Evolutionary conservation across 2,113 vertebrate species (phyloP), one percentile per base, ranked within the genome.

Genomic region (Nycticorax nycticorax): DNA sequence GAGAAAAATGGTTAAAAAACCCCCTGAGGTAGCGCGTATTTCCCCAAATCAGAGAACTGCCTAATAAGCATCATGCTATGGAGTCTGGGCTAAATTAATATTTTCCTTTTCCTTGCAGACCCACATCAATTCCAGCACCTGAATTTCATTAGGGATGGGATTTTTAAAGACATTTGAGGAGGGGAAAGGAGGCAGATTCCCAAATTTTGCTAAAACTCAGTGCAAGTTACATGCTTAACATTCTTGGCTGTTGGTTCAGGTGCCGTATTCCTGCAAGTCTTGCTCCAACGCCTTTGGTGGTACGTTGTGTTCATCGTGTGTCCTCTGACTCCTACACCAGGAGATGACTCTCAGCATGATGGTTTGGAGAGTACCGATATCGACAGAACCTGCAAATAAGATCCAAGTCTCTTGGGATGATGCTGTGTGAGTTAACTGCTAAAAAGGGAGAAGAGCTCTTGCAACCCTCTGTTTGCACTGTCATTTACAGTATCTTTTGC

Each of bases 301-400:
- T 13, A 23, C 2, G 0, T 18, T 32, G 14, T 26, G 32, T 19
- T 53, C 14, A 4, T 8, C 1, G 0, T 3, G 9, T 37, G 19
- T 32, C 41, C 22, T 55, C 74, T 37, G 11, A 11, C 5, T 27
- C 33, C 60, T 24, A 1, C 0, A 0, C 45, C 11, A 9, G 50
- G 33, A 72, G 24, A 32, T 1, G 3, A 5, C 5, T 47, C 62
- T n/a, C 5, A 6, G 55, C 1, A 1, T 1, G 9, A 6, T 37
- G 28, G 10, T 56, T 80, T 66, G 52, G 76, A 21, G 26, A 35
- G 4, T 24, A 12, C 15, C 2, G 5, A 0, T 35, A 39, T 24
- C 0, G 4, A 17, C 37, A 57, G 33, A 35, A 27, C 18, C 32
- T 21, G 24, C 35, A n/a, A 41, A 52, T 14, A 24, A 11, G 28